Conservation (phyloP, 2,888 invertebrate genomes). For the Embidobia sp. region DNA sequence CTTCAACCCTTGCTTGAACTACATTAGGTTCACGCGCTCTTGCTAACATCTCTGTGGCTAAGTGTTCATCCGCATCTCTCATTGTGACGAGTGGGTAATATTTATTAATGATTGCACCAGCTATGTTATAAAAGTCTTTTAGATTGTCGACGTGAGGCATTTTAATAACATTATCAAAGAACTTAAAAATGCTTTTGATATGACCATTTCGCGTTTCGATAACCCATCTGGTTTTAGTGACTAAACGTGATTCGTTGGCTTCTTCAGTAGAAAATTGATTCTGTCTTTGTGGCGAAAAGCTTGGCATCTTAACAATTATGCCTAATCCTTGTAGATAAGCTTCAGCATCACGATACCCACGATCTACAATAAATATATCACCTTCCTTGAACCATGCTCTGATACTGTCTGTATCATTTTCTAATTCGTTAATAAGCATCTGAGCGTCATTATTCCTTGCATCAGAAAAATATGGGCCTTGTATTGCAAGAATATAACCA, state of each 20-base stretch:
- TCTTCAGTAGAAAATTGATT: conserved; percentile 2
- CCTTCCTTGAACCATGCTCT: not conserved
- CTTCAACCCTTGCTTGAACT: conserved; percentile 41
- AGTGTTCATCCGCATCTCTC: conserved; percentile 14
- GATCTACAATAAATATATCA: conserved; percentile 5
- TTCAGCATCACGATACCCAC: not conserved
- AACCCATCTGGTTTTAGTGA: conserved; percentile 33
- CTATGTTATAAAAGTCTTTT: conserved; percentile 10
- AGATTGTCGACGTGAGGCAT: not conserved
- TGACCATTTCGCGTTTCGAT: conserved; percentile 37
- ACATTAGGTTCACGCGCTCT: conserved; percentile 28
- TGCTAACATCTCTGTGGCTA: conserved; percentile 17
- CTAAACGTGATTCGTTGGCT: not conserved
- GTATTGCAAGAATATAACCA: not conserved
- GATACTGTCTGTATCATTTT: not conserved
- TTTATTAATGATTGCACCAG: conserved; percentile 41
- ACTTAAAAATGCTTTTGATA: conserved; percentile 32
- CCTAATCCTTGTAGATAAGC: not conserved
- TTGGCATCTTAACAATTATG: not conserved
- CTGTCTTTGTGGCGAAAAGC: not conserved
- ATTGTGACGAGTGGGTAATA: conserved; percentile 22
- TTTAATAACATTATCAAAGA: conserved; percentile 8
- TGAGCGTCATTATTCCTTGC: conserved; percentile 5
- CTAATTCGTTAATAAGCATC: not conserved
- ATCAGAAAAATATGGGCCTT: conserved; percentile 4